A percentile compares a stretch with the other conserved stretches of the same genome.
Conservation (phyloP, 2,797 vertebrate species). For the Necrosyrtes monachus region DNA sequence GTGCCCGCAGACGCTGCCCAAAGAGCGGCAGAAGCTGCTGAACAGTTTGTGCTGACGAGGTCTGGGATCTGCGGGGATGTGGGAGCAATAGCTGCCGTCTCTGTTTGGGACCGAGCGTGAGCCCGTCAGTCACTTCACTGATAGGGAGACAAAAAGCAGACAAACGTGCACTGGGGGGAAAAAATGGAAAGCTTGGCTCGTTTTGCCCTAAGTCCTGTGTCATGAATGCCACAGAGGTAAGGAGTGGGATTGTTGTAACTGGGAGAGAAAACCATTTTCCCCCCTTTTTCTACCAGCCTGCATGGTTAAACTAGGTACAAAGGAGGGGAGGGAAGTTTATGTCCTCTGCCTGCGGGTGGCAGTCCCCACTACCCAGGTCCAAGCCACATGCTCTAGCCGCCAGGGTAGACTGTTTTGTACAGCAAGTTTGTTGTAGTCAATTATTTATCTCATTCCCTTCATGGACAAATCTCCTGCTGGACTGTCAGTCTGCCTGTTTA, state of each 20-base stretch:
- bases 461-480: background rate
- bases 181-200: background rate
- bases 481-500: background rate
- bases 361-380: no score
- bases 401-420: background rate
- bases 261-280: background rate
- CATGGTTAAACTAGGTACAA: background rate
- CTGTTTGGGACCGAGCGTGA: fast-evolving
- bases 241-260: background rate
- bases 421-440: background rate
- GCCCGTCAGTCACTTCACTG: fast-evolving
- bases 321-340: background rate
- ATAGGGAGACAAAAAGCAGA: background rate
- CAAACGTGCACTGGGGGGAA: fast-evolving
- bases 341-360: background rate
- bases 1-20: background rate
- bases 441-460: background rate
- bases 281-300: background rate
- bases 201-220: background rate
- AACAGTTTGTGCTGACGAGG: background rate
- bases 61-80: background rate
- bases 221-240: background rate
- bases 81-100: background rate
- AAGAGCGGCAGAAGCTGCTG: background rate
- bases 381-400: background rate